Percentiles rank a stretch among this genome's conserved stretches.
Conservation (phyloP, 2,888 invertebrate genomes). For the Cinara cedri region DNA sequence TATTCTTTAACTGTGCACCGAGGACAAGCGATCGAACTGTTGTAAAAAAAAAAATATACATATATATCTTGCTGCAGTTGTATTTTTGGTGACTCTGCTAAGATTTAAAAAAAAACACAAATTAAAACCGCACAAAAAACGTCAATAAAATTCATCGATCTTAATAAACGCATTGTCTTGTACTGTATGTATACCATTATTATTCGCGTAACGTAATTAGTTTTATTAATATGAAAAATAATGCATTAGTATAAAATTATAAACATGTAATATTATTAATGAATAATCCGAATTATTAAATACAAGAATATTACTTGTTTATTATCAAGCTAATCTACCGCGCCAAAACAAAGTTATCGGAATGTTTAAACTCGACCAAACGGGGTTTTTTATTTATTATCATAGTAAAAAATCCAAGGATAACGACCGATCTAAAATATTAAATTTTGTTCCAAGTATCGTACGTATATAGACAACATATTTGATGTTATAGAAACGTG, state of each 20-base stretch:
- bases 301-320: too few relatives aligned
- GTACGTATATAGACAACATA: background rate
- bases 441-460: background rate
- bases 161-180: too few relatives aligned
- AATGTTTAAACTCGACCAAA: background rate
- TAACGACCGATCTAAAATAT: background rate
- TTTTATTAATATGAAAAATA: too few relatives aligned
- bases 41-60: background rate
- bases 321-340: too few relatives aligned
- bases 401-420: conserved; percentile 10
- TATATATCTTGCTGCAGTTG: background rate
- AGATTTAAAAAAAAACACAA: background rate
- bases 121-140: background rate
- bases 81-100: background rate
- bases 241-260: too few relatives aligned
- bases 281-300: too few relatives aligned
- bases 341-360: background rate
- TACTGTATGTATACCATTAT: too few relatives aligned
- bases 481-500: conserved; percentile 1
- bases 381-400: background rate
- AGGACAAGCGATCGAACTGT: background rate
- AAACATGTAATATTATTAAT: too few relatives aligned
- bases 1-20: conserved; percentile 4
- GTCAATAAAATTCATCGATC: background rate
- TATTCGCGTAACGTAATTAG: too few relatives aligned